phyloP scores from a whole-genome alignment of 2,797 vertebrate genomes.

The Halcyon chelicuti region DNA sequence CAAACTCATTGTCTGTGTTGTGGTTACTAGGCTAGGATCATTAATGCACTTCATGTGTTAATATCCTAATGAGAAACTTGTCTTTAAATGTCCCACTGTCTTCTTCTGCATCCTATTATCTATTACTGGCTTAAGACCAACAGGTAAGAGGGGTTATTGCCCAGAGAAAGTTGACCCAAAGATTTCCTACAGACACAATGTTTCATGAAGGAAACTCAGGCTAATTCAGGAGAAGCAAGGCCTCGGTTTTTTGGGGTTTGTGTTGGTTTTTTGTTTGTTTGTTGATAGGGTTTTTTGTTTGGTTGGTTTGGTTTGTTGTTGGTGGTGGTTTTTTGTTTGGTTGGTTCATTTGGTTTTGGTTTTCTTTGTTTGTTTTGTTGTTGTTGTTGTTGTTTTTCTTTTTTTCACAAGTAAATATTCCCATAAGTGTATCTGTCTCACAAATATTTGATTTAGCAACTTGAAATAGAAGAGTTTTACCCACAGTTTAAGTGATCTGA shows the following conservation, averaged over 20 bases:
- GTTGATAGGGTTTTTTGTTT: no score
- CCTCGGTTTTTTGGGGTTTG: no score
- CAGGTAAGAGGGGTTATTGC: neutral
- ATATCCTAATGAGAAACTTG: neutral
- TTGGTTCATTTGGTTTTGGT: no score
- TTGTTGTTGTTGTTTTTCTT: neutral
- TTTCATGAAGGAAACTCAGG: neutral
- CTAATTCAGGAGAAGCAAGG: neutral
- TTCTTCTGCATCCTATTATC: neutral
- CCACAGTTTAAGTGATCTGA: neutral
- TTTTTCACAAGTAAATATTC: neutral
- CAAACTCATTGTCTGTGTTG: neutral
- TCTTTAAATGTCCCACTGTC: neutral
- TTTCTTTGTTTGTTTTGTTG: no score
- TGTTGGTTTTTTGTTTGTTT: no score
- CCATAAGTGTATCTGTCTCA: neutral
- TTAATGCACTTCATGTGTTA: neutral
- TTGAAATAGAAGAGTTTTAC: neutral
- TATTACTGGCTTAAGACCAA: neutral
- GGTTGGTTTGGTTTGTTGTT: neutral
- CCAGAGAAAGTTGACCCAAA: neutral
- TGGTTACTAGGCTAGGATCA: neutral
- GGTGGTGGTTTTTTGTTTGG: neutral
- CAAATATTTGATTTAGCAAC: neutral
- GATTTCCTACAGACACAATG: neutral